phyloP scores from a whole-genome alignment of 2,113 vertebrate genomes.

The Tragelaphus scriptus region DNA sequence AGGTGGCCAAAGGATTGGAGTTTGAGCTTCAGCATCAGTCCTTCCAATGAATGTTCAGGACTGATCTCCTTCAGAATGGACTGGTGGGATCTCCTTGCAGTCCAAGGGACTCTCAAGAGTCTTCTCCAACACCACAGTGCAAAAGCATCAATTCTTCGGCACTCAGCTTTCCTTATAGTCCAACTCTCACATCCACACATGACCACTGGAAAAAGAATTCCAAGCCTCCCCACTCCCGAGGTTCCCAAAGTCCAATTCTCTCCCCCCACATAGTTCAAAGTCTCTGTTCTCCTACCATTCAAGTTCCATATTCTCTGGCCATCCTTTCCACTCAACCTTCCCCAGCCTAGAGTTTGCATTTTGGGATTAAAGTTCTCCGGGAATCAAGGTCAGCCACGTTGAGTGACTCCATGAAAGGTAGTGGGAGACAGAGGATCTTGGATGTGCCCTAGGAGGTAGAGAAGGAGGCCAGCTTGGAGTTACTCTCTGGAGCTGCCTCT shows the following conservation, averaged over 20 bases:
- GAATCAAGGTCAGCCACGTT: not conserved
- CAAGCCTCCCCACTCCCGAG: not conserved
- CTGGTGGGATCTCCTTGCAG: not conserved
- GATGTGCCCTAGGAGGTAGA: not conserved
- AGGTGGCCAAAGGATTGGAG: not conserved
- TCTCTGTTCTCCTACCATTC: not conserved
- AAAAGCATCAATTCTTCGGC: not conserved
- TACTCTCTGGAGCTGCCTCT: not conserved
- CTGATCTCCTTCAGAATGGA: not conserved
- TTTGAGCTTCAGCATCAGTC: not conserved
- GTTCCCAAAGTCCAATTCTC: not conserved
- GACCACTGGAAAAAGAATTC: not conserved
- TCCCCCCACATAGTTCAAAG: not conserved
- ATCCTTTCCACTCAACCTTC: not conserved
- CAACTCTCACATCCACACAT: not conserved
- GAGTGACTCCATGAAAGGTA: not conserved
- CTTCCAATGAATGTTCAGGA: not conserved
- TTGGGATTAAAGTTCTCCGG: not conserved
- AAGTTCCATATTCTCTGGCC: too few species aligned
- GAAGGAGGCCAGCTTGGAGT: not conserved
- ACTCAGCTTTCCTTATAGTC: not conserved
- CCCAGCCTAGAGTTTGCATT: not conserved
- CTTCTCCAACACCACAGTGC: not conserved
- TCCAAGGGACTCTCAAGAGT: not conserved
- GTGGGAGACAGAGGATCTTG: not conserved